phyloP scores from a whole-genome alignment of 2,888 invertebrate species.

The Drosophila nr. perissopoda region DNA sequence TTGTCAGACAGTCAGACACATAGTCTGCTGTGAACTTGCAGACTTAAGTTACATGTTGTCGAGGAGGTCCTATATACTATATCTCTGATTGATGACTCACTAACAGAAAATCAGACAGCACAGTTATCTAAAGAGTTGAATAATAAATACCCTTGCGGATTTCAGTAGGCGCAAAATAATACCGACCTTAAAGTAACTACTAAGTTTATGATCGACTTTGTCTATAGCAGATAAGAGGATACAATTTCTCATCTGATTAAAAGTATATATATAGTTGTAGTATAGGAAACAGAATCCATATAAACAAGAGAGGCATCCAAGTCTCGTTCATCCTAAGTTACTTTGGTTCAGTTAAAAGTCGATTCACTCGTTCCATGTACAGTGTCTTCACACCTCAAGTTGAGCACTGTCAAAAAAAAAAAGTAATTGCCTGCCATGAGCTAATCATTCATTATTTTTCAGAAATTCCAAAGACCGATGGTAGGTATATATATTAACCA shows the following conservation, averaged over 20 bases:
- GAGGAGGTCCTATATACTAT: constrained; percentile 22
- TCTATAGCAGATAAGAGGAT: not conserved
- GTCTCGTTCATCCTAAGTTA: not conserved
- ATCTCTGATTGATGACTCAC: constrained; percentile 48
- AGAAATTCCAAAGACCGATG: too few relatives aligned
- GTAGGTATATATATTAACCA: too few relatives aligned
- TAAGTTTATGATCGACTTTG: not conserved
- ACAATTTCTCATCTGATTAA: not conserved
- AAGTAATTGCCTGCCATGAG: too few relatives aligned
- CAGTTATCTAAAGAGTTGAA: not conserved
- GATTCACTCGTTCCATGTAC: too few relatives aligned
- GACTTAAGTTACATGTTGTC: constrained; percentile 35
- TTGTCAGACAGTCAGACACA: constrained; percentile 35
- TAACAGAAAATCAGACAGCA: not conserved
- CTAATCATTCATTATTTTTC: too few relatives aligned
- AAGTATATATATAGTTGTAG: not conserved
- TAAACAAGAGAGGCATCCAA: not conserved
- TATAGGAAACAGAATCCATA: not conserved
- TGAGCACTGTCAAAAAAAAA: too few relatives aligned
- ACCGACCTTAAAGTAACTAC: not conserved
- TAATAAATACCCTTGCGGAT: not conserved
- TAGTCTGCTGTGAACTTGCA: constrained; percentile 33
- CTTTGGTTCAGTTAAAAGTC: not conserved
- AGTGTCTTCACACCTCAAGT: too few relatives aligned
- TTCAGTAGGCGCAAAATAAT: not conserved